Conservation (phyloP, 2,888 invertebrate species). For the Therioaphis trifolii region DNA sequence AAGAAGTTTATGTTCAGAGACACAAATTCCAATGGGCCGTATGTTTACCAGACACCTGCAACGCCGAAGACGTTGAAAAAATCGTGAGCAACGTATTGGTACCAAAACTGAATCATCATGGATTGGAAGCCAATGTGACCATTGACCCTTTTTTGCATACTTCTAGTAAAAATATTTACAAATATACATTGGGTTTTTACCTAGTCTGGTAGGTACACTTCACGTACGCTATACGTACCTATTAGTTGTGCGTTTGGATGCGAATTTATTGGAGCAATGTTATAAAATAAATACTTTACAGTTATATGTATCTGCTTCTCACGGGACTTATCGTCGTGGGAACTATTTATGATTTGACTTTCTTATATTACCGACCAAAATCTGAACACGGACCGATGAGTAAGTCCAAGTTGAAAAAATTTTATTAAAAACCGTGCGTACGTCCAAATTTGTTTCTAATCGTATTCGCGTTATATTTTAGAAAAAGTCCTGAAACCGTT, state of each 20-base stretch:
- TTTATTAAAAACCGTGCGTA: too few species aligned
- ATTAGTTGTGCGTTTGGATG: too few species aligned
- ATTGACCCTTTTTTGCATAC: conserved; percentile 46
- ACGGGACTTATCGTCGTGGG: neutral
- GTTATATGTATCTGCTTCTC: neutral
- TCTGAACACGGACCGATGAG: conserved; percentile 54
- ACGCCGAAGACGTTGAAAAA: conserved; percentile 33
- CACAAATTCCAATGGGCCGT: conserved; percentile 51
- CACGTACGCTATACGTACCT: too few species aligned
- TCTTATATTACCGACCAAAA: conserved; percentile 44
- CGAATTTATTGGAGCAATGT: neutral
- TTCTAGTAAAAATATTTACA: conserved; percentile 12
- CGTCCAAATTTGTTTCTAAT: too few species aligned
- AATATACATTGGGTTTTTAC: conserved; percentile 39
- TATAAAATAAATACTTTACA: neutral
- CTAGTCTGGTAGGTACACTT: conserved; percentile 12
- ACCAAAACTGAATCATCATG: conserved; percentile 41
- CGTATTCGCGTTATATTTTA: neutral
- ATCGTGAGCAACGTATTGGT: conserved; percentile 42
- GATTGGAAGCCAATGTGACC: conserved; percentile 39
- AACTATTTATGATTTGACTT: conserved; percentile 38
- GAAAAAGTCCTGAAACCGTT: conserved; percentile 60
- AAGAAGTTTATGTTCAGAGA: conserved; percentile 45
- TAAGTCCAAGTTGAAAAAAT: neutral
- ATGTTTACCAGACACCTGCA: conserved; percentile 50